Conservation (phyloP, 2,888 invertebrate species). For the Lithophane semibrunnea region DNA sequence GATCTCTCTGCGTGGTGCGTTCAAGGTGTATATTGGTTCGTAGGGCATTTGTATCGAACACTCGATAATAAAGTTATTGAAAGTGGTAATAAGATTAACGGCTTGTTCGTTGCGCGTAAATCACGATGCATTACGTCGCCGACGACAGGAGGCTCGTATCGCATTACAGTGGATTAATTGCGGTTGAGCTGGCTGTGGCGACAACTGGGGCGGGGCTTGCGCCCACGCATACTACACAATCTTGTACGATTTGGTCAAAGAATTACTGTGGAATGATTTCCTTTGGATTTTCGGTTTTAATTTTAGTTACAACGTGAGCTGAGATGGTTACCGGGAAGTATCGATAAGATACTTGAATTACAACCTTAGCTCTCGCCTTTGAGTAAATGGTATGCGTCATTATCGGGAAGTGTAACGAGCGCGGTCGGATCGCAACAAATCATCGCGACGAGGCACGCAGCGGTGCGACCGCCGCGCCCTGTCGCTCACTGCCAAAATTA, state of each 20-base stretch:
- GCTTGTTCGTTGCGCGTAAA: constrained; percentile 87
- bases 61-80: constrained; percentile 89
- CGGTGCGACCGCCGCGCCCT: constrained; percentile 75
- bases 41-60: constrained; percentile 74
- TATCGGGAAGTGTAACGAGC: constrained; percentile 84
- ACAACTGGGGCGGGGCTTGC: constrained; percentile 79
- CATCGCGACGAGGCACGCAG: constrained; percentile 75
- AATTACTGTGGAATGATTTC: constrained; percentile 42
- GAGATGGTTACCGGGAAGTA: constrained; percentile 76
- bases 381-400: constrained; percentile 86
- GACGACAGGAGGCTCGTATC: constrained; percentile 88
- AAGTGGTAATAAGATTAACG: constrained; percentile 90
- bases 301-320: constrained; percentile 67
- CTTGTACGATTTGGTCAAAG: constrained; percentile 53
- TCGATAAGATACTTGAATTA: constrained; percentile 82
- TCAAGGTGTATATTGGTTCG: constrained; percentile 83
- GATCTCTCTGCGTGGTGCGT: constrained; percentile 73
- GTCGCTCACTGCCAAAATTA: constrained; percentile 89
- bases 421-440: constrained; percentile 84
- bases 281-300: constrained; percentile 66
- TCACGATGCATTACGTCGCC: constrained; percentile 89
- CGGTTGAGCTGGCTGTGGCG: constrained; percentile 79
- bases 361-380: constrained; percentile 78
- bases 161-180: constrained; percentile 89
- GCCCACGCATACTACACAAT: constrained; percentile 71